Evolutionary conservation across 2,888 invertebrate species (phyloP).

Genomic region (Lomographa bimaculata): DNA sequence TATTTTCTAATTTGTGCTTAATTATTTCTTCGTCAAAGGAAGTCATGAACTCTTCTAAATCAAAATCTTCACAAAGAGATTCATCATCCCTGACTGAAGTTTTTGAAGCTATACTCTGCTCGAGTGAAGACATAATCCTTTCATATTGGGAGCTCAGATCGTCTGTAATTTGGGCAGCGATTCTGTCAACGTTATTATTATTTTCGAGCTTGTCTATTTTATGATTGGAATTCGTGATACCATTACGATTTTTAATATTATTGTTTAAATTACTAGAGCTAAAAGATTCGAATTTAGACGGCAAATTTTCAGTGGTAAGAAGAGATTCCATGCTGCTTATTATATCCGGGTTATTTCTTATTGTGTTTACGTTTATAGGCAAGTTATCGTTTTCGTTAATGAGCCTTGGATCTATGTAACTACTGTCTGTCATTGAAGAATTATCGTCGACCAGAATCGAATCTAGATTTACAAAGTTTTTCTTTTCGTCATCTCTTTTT

Average conservation of each 20-base stretch:
- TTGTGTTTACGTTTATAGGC: conserved; percentile 82
- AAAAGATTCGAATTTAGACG: conserved; percentile 76
- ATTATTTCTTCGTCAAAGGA: conserved; percentile 86
- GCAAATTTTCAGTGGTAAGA: conserved; percentile 76
- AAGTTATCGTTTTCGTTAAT: conserved; percentile 89
- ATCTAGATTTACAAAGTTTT: conserved; percentile 77
- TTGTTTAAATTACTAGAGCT: conserved; percentile 56
- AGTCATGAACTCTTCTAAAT: conserved; percentile 86
- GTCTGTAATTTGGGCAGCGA: conserved; percentile 58
- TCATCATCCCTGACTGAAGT: conserved; percentile 75
- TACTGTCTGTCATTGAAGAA: conserved; percentile 76
- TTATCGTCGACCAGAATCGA: conserved; percentile 68
- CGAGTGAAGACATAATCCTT: conserved; percentile 79
- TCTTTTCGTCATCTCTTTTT: conserved; percentile 65
- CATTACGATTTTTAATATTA: conserved; percentile 53
- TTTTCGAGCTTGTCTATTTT: conserved; percentile 47
- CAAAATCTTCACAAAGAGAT: conserved; percentile 85
- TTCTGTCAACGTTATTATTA: conserved; percentile 54
- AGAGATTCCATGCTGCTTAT: conserved; percentile 81
- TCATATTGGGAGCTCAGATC: conserved; percentile 77
- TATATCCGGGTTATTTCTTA: conserved; percentile 77
- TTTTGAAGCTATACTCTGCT: conserved; percentile 75
- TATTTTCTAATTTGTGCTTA: conserved; percentile 68
- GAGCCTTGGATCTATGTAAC: conserved; percentile 83
- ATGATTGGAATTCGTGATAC: conserved; percentile 45